Base-by-base conservation (phyloP, 2,113 vertebrate species). In the Podarcis muralis region DNA sequence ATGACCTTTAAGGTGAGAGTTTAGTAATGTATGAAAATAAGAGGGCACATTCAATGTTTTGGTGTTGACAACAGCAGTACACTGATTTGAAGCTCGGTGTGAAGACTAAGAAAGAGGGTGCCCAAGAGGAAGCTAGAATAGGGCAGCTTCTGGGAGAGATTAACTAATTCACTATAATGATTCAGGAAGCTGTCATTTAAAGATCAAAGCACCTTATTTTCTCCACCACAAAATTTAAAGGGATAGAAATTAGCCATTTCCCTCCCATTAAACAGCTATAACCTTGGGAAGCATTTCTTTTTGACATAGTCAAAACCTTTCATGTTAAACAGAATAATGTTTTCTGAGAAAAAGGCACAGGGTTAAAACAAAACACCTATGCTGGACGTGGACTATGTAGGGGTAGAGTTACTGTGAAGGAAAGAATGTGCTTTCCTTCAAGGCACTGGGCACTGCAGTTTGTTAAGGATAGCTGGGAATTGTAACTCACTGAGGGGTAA, bases 131-230 rank as follows among this genome's bases (percentile, higher is more conserved):
- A 95, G 91, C 87, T 62, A 94, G 87, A 96, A 94, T 94, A 95
- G 95, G 90, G 88, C 94, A 95, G 92, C 93, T 93, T 94, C 83
- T 89, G 91, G 93, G 87, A 95, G 87, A 97, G 94, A 95, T 95
- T 92, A 95, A 96, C 90, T 87, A 92, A 96, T 94, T 89, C 92
- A 91, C 90, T 91, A 79, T 92, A 96, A 95, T 93, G 93, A 94
- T 92, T 96, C 95, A 94, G 90, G 88, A 94, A 94, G 90, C 83
- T 93, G 92, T 94, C 94, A 94, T 93, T 89, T 94, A 94, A 95
- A 96, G 94, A 95, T 95, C 94, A 95, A 94, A 96, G 88, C 69
- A 85, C 85, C 91, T 89, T 92, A 92, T 93, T 94, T 96, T 96
- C 89, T 95, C 88, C 90, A 90, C 43, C 89, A 90, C 89, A 96